Evolutionary conservation across 1,140 invertebrate genomes (phyloP).

Genomic region (Drosophila obscura): DNA sequence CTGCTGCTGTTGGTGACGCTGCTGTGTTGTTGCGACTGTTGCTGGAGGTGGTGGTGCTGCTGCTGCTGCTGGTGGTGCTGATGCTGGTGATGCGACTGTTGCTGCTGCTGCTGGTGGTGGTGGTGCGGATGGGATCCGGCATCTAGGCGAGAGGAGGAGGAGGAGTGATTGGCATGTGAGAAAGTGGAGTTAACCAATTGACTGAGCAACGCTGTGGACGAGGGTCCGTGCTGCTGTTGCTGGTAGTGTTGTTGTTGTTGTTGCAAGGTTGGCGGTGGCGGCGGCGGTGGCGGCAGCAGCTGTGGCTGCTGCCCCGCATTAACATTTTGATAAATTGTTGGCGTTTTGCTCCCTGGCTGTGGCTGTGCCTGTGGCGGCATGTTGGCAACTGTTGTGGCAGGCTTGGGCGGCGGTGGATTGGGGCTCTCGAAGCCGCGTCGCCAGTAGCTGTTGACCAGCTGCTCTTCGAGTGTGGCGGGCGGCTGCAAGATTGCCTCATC

Average conservation of each 20-base stretch:
- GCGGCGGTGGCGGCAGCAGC: constrained; percentile 49
- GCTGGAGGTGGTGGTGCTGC: constrained; percentile 51
- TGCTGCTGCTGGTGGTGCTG: constrained; percentile 47
- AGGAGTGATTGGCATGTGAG: constrained; percentile 64
- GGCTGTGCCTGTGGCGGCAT: constrained; percentile 50
- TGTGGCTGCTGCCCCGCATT: constrained; percentile 68
- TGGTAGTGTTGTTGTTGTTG: constrained; percentile 83
- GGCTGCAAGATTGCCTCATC: not conserved
- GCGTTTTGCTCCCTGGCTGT: constrained; percentile 65
- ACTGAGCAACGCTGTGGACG: constrained; percentile 80
- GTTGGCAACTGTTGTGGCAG: constrained; percentile 53
- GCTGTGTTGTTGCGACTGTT: constrained; percentile 44
- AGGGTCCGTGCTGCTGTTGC: constrained; percentile 75
- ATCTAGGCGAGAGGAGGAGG: constrained; percentile 71
- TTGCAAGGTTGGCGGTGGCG: constrained; percentile 67
- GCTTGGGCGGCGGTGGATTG: constrained; percentile 43
- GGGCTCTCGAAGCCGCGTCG: constrained; percentile 87
- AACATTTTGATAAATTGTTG: constrained; percentile 73
- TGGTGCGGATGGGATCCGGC: constrained; percentile 51
- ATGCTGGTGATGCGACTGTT: constrained; percentile 36
- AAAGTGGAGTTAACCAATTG: constrained; percentile 84
- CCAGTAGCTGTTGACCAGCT: constrained; percentile 90
- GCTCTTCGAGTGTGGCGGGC: constrained; percentile 86
- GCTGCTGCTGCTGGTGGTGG: constrained; percentile 47
- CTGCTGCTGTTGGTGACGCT: constrained; percentile 27